A percentile compares a stretch with the other conserved stretches of the same genome.
phyloP scores from a whole-genome alignment of 2,888 invertebrate species.

The Caenorhabditis virilis region DNA sequence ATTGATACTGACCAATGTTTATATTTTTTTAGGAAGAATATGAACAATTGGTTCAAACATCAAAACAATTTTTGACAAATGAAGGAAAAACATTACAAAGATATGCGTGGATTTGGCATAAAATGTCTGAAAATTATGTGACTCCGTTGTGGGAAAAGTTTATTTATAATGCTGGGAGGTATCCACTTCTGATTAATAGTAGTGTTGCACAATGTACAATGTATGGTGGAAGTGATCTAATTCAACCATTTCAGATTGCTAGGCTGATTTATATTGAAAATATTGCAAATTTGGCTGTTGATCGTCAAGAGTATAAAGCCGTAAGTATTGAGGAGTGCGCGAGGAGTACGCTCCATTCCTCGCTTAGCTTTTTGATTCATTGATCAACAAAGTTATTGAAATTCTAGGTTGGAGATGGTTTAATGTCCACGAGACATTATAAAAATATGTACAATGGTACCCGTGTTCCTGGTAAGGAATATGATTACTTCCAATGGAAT shows the following conservation, averaged over 20 bases:
- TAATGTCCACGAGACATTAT: constrained; percentile 61
- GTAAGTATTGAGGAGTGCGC: constrained; percentile 19
- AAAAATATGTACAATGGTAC: constrained; percentile 58
- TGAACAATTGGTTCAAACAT: constrained; percentile 36
- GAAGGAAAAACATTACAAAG: constrained; percentile 59
- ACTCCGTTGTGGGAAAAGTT: constrained; percentile 64
- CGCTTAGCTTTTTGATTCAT: not conserved
- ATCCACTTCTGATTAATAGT: constrained; percentile 59
- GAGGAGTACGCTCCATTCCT: not conserved
- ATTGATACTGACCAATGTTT: no score
- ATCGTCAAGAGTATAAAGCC: constrained; percentile 53
- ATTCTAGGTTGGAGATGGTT: constrained; percentile 57
- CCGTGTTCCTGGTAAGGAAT: constrained; percentile 52
- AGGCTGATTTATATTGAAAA: constrained; percentile 57
- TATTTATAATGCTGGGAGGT: constrained; percentile 19
- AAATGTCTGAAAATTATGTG: constrained; percentile 60
- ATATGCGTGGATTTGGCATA: constrained; percentile 47
- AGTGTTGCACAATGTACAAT: constrained; percentile 59
- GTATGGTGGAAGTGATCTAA: constrained; percentile 39
- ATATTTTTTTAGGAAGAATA: constrained; percentile 49
- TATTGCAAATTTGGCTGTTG: constrained; percentile 56
- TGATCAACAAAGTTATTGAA: not conserved
- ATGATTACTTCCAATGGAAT: constrained; percentile 50
- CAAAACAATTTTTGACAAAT: constrained; percentile 44
- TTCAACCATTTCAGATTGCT: constrained; percentile 55